Evolutionary conservation across 2,888 invertebrate genomes (phyloP).

Genomic region (Conus canariensis): DNA sequence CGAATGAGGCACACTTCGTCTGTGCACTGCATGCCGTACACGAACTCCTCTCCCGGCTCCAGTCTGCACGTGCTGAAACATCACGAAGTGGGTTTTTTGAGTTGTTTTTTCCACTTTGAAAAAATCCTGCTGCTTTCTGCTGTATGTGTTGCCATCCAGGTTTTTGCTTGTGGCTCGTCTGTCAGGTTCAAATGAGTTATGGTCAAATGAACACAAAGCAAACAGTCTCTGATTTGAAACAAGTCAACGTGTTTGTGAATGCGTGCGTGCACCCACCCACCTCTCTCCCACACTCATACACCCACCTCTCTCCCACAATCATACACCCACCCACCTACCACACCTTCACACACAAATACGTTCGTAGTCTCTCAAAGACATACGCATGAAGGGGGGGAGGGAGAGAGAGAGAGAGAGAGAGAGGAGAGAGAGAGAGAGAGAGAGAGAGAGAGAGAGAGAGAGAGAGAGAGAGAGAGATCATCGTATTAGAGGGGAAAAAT

Average conservation of each 20-base stretch:
- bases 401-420: no score
- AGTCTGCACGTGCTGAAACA: slow-evolving; percentile 78
- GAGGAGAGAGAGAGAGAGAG: no score
- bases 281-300: neutral
- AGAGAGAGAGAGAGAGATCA: no score
- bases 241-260: no score
- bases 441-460: no score
- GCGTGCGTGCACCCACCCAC: neutral
- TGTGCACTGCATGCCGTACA: slow-evolving; percentile 85
- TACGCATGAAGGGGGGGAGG: no score
- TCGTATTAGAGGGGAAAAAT: no score
- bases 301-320: neutral
- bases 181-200: no score
- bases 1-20: slow-evolving; percentile 88
- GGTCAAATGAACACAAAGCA: no score
- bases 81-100: neutral
- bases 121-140: neutral
- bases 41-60: slow-evolving; percentile 62
- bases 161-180: neutral
- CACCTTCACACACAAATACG: neutral
- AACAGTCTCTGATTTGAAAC: no score
- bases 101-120: neutral
- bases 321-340: neutral
- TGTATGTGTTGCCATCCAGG: neutral
- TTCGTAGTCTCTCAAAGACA: neutral